phyloP scores from a whole-genome alignment of 1,140 invertebrate species.

The Camponotus vicinus region DNA sequence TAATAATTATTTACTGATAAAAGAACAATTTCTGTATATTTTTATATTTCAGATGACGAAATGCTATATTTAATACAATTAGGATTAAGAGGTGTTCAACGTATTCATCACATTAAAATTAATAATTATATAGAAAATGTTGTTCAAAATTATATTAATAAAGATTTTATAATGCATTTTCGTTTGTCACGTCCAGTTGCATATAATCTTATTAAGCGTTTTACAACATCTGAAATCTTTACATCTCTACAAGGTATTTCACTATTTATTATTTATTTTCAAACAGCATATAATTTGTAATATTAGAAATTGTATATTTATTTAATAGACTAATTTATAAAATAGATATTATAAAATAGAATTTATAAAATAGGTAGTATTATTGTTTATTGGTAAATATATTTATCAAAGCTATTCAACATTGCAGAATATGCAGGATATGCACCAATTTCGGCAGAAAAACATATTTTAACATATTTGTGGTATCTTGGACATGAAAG shows the following conservation, averaged over 20 bases:
- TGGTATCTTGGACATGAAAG: not conserved
- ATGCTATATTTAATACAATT: not conserved
- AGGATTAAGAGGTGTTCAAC: not conserved
- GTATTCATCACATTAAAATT: not conserved
- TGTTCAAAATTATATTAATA: not conserved
- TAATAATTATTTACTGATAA: too few relatives aligned
- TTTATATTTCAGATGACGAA: conserved; percentile 27
- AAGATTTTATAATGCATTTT: not conserved
- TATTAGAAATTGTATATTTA: too few relatives aligned
- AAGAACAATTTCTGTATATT: too few relatives aligned
- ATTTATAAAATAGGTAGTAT: too few relatives aligned
- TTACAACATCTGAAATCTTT: not conserved
- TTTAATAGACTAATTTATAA: too few relatives aligned
- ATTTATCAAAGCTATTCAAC: not conserved
- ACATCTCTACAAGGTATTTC: not conserved
- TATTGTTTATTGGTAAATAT: not conserved
- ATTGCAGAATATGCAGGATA: conserved; percentile 3
- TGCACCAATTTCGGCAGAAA: not conserved
- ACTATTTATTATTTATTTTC: not conserved
- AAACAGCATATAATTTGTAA: too few relatives aligned
- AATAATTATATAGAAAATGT: not conserved
- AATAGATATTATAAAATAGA: not conserved
- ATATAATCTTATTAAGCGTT: not conserved
- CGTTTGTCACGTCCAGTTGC: not conserved
- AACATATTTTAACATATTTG: not conserved